Evolutionary conservation across 64 coral and sea anemone genomes (phyloP), one percentile per base, ranked within the genome.

Genomic region (Anthopleura sola): DNA sequence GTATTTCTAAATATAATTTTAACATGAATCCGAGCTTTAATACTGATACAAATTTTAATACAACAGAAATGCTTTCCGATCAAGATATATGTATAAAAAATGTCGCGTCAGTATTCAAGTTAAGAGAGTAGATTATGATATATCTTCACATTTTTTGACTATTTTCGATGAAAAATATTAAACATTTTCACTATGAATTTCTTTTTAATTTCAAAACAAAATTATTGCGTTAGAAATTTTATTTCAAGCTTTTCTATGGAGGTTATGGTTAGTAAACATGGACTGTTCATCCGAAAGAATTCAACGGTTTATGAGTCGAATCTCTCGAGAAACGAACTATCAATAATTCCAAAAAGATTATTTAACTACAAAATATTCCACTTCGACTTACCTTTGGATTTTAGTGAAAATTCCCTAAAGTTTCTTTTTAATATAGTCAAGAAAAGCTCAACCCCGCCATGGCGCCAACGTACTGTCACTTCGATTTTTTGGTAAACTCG

Each of bases 231-330:
- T 34, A 1, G 10, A 32, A 13, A 29, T 32, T 66, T 71, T 32
- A n/a, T 71, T 71, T 36, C 13, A 14, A 17, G 28, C 12, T 71
- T 71, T 71, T 79, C 76, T 18, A 40, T 1, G 44, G 38, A 79
- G 21, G 49, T 24, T 56, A 56, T 83, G 82, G 82, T 83, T 20
- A 16, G 50, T 83, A 60, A 83, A 49, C 82, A 83, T 56, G 78
- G 49, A 48, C 5, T 81, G 78, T 53, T 53, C 78, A 83, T 34
- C 44, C 82, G 82, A 54, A 83, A 83, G 49, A 83, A 48, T 83
- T 49, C 82, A 83, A 83, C 82, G 82, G 49, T 83, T 38, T 31
- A 2, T 47, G 55, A 49, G 3, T 83, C 76, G 23, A 18, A 21
- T 12, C 34, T 23, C 39, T 48, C 19, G 16, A 37, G 10, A 44